These are phyloP conservation scores for Semotilus atromaculatus DNA, from an alignment of 2,797 vertebrate genomes.

Conservation along the genomic window DNA sequence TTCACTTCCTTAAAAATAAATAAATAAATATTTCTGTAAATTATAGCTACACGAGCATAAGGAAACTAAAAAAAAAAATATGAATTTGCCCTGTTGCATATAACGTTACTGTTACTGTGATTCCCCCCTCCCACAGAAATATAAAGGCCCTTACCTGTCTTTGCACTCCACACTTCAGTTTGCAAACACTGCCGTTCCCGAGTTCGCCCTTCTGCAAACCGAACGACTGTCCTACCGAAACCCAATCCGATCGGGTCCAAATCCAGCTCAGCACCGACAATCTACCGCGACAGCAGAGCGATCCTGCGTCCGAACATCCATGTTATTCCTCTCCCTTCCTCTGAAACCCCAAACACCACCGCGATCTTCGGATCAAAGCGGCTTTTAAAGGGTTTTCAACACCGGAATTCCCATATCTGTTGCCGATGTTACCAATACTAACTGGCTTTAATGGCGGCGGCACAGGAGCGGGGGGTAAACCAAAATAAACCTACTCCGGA, in stretches of 20 bases:
- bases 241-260: slow-evolving; percentile 46
- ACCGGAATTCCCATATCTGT: slow-evolving; percentile 65
- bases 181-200: slow-evolving; percentile 24
- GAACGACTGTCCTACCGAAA: slow-evolving; percentile 39
- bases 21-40: not conserved
- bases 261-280: slow-evolving; percentile 39
- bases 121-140: not conserved
- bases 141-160: slow-evolving; percentile 38
- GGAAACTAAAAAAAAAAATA: not conserved
- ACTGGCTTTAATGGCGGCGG: slow-evolving; percentile 82
- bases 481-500: slow-evolving; percentile 80
- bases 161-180: slow-evolving; percentile 28
- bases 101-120: not conserved
- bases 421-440: slow-evolving; percentile 58
- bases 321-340: slow-evolving; percentile 29
- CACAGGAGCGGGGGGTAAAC: slow-evolving; percentile 76
- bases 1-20: slow-evolving; percentile 9
- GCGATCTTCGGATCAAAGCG: slow-evolving; percentile 38
- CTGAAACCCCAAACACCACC: slow-evolving; percentile 14
- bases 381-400: slow-evolving; percentile 62
- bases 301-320: slow-evolving; percentile 38
- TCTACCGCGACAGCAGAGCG: slow-evolving; percentile 35
- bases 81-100: slow-evolving; percentile 35
- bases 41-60: not conserved
- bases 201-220: slow-evolving; percentile 47